Evolutionary conservation across 2,113 vertebrate species (phyloP).

Genomic region (Pachyramphus minor): DNA sequence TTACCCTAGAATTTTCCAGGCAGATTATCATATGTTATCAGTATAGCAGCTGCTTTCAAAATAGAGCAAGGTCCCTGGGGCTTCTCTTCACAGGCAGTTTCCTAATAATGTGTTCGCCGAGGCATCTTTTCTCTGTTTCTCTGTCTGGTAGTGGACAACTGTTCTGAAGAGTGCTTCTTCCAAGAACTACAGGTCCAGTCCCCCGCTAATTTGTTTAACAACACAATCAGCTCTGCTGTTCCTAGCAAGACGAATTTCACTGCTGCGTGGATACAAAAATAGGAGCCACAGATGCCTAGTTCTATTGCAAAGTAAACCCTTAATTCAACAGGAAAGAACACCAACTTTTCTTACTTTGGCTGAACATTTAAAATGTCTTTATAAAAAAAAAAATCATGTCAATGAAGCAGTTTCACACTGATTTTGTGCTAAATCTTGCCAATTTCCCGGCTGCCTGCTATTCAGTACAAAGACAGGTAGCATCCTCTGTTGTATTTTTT

Average conservation of each 20-base stretch:
- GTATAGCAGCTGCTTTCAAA: background rate
- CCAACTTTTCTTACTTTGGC: background rate
- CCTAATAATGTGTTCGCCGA: background rate
- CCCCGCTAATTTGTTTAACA: background rate
- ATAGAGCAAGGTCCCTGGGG: background rate
- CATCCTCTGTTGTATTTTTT: slow-evolving; percentile 7
- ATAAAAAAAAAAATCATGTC: background rate
- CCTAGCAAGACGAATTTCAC: background rate
- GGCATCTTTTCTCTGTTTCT: background rate
- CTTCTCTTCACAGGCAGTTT: background rate
- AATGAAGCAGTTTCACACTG: slow-evolving; percentile 12
- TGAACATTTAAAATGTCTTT: background rate
- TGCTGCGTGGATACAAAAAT: background rate
- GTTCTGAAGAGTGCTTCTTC: background rate
- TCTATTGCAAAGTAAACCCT: background rate
- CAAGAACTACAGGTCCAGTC: background rate
- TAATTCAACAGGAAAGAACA: background rate
- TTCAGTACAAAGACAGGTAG: slow-evolving; percentile 38
- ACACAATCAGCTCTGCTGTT: background rate
- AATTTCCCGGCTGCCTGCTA: slow-evolving; percentile 26
- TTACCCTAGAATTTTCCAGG: background rate
- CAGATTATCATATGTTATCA: background rate
- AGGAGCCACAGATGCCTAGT: background rate
- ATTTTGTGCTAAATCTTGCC: background rate
- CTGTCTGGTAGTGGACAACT: background rate